Evolutionary conservation across 2,113 vertebrate genomes (phyloP).

Genomic region (Bubalus kerabau): DNA sequence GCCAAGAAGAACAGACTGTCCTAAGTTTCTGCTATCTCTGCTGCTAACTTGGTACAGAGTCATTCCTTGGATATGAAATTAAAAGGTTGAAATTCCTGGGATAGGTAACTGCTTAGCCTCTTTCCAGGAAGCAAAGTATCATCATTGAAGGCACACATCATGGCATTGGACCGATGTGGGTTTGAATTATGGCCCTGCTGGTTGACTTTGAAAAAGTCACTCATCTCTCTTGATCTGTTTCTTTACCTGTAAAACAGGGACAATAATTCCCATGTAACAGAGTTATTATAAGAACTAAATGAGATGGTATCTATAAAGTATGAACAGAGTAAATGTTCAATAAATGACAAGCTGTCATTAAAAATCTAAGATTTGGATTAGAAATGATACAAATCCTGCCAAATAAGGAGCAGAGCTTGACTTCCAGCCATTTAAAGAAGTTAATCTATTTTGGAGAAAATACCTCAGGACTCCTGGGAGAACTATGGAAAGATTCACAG

Average conservation of each 20-base stretch:
- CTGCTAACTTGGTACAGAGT: neutral
- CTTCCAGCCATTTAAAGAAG: neutral
- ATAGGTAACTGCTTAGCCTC: neutral
- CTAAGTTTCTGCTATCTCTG: neutral
- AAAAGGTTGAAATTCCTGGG: neutral
- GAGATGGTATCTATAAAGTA: slow-evolving; percentile 26
- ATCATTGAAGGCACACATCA: neutral
- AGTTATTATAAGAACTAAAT: slow-evolving; percentile 48
- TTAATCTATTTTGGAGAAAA: slow-evolving; percentile 37
- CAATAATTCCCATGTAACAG: neutral
- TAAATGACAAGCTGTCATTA: slow-evolving; percentile 51
- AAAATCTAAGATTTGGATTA: neutral
- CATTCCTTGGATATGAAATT: neutral
- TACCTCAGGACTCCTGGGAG: neutral
- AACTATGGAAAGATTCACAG: neutral
- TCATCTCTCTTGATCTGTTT: slow-evolving; percentile 9
- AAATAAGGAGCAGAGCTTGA: slow-evolving; percentile 38
- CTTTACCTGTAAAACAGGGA: slow-evolving; percentile 17
- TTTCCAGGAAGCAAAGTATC: neutral
- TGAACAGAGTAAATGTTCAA: slow-evolving; percentile 24
- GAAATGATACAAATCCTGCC: slow-evolving; percentile 13
- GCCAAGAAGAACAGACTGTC: neutral
- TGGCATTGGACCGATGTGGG: neutral
- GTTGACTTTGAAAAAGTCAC: slow-evolving; percentile 42
- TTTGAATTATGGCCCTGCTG: slow-evolving; percentile 1